Evolutionary conservation across 1,140 invertebrate species (phyloP).

Genomic region (Paramacrobiotus metropolitanus): DNA sequence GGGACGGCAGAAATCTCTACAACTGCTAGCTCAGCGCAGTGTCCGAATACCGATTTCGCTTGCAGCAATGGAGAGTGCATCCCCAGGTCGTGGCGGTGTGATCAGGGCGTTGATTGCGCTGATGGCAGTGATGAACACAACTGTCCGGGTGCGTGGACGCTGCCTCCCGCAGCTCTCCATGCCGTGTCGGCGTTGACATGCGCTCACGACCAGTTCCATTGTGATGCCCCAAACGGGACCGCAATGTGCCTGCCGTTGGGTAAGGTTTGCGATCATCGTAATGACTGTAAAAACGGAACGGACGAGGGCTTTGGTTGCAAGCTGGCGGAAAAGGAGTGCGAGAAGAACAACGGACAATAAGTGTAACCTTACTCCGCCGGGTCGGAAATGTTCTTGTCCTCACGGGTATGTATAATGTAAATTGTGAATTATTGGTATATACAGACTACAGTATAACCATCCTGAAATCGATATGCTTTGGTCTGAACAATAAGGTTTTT

Average conservation of each 20-base stretch:
- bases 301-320: background rate
- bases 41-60: background rate
- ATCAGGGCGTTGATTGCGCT: conserved; percentile 8
- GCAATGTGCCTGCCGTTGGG: background rate
- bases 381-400: background rate
- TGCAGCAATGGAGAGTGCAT: conserved; percentile 11
- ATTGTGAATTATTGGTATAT: no score
- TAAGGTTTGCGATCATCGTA: background rate
- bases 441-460: no score
- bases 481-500: no score
- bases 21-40: background rate
- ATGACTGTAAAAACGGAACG: background rate
- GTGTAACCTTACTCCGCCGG: background rate
- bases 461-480: no score
- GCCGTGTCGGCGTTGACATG: no score
- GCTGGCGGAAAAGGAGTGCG: background rate
- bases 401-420: background rate
- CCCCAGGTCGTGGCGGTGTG: background rate
- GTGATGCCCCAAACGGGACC: no score
- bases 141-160: no score
- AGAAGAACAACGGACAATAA: background rate
- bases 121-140: conserved; percentile 8
- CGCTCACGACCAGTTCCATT: no score
- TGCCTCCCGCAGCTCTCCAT: no score
- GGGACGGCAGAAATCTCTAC: background rate